Evolutionary conservation across 2,113 vertebrate genomes (phyloP).

Genomic region (Syngnathus scovelli): DNA sequence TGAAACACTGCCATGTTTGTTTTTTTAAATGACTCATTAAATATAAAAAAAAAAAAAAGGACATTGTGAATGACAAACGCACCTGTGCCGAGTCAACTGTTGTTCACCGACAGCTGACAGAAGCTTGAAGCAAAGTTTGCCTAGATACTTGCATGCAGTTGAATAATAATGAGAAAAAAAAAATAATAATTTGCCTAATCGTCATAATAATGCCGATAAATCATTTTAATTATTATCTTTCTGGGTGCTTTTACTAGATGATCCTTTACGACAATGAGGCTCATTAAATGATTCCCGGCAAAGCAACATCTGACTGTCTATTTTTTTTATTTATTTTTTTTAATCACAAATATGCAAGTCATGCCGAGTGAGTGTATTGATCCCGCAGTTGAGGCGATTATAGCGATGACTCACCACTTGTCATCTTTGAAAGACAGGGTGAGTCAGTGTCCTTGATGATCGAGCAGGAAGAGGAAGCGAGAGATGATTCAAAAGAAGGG

Average conservation of each 20-base stretch:
- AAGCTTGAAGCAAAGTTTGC: background rate
- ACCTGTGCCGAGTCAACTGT: constrained; percentile 1
- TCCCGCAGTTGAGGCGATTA: constrained; percentile 5
- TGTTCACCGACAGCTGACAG: constrained; percentile 26
- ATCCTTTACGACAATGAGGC: background rate
- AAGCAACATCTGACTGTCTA: constrained; percentile 20
- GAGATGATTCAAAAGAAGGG: constrained; percentile 36
- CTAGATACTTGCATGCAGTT: background rate
- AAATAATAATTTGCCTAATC: too few species aligned
- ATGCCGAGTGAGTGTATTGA: constrained; percentile 14
- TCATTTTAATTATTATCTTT: too few species aligned
- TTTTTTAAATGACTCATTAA: background rate
- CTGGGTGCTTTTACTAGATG: background rate
- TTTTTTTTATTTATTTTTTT: background rate
- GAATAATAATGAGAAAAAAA: background rate
- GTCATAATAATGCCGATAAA: too few species aligned
- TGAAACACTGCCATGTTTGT: background rate
- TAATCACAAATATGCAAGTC: constrained; percentile 11
- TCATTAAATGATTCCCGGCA: constrained; percentile 16
- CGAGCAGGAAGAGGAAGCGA: constrained; percentile 8
- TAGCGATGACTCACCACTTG: background rate
- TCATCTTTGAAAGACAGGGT: constrained; percentile 48
- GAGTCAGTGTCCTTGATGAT: constrained; percentile 46
- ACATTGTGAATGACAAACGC: background rate
- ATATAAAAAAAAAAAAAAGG: background rate